Conservation (phyloP, 1,140 invertebrate genomes). For the Platorchestia sp. region DNA sequence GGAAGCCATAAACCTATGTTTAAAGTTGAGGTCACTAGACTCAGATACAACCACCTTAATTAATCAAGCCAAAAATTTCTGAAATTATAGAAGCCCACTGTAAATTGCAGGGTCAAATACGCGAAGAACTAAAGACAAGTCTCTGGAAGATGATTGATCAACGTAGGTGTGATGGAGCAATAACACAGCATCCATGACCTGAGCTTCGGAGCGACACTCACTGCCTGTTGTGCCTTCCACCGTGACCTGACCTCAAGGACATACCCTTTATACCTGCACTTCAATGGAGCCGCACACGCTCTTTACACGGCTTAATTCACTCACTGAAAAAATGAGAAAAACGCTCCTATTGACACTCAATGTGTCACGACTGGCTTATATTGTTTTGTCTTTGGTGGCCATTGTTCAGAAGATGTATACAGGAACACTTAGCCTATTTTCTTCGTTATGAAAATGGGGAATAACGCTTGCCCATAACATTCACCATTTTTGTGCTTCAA, state of each 20-base stretch:
- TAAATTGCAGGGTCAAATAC: not conserved
- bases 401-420: too few relatives aligned
- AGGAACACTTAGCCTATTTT: too few relatives aligned
- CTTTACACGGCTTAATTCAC: not conserved
- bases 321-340: not conserved
- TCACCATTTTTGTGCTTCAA: not conserved
- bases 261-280: not conserved
- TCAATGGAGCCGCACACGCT: not conserved
- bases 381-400: not conserved
- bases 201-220: not conserved
- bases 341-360: not conserved
- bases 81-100: not conserved
- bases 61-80: not conserved
- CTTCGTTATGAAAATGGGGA: not conserved
- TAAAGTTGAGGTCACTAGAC: too few relatives aligned
- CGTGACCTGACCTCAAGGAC: constrained; percentile 35
- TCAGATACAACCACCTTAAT: not conserved
- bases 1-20: too few relatives aligned
- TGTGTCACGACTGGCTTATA: not conserved
- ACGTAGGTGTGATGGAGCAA: not conserved
- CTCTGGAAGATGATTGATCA: not conserved
- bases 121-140: not conserved
- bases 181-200: not conserved
- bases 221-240: not conserved
- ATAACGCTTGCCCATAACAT: not conserved